Conservation (phyloP, 2,888 invertebrate species). For the Cosmia pyralina region DNA sequence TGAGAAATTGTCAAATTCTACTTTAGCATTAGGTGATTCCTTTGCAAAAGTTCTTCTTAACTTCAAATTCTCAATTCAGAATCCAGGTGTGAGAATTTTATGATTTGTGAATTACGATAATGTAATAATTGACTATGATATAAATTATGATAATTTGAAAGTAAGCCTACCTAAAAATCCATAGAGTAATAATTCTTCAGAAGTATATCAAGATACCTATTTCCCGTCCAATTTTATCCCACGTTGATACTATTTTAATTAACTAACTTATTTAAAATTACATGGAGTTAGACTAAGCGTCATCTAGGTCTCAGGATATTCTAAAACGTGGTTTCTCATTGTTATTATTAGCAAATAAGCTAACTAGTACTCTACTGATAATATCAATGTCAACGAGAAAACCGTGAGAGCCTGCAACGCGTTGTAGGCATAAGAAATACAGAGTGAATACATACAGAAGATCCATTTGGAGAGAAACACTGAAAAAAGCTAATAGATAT, state of each 20-base stretch:
- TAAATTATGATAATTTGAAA: too few species aligned
- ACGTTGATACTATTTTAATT: slow-evolving; percentile 3
- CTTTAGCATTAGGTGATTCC: too few species aligned
- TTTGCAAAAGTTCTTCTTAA: too few species aligned
- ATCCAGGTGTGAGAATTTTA: too few species aligned
- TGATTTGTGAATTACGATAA: too few species aligned
- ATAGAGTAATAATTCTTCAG: neutral
- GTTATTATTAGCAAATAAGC: slow-evolving; percentile 46
- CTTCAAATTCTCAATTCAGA: too few species aligned
- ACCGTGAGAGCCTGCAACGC: slow-evolving; percentile 65
- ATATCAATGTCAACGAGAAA: slow-evolving; percentile 62
- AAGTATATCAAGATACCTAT: neutral
- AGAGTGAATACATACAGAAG: slow-evolving; percentile 26
- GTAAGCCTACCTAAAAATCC: too few species aligned
- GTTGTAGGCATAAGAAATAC: slow-evolving; percentile 34
- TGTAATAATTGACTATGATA: too few species aligned
- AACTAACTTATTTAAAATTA: slow-evolving; percentile 17
- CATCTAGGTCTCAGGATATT: slow-evolving; percentile 28
- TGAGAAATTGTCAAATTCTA: too few species aligned
- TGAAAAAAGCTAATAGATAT: too few species aligned
- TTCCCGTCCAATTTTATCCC: neutral
- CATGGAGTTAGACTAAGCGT: neutral
- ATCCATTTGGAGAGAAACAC: neutral
- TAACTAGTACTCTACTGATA: slow-evolving; percentile 50
- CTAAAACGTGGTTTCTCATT: slow-evolving; percentile 38